A percentile compares a stretch with the other conserved stretches of the same genome.
Conservation (phyloP, 1,140 invertebrate genomes). For the Drosophila simulans region DNA sequence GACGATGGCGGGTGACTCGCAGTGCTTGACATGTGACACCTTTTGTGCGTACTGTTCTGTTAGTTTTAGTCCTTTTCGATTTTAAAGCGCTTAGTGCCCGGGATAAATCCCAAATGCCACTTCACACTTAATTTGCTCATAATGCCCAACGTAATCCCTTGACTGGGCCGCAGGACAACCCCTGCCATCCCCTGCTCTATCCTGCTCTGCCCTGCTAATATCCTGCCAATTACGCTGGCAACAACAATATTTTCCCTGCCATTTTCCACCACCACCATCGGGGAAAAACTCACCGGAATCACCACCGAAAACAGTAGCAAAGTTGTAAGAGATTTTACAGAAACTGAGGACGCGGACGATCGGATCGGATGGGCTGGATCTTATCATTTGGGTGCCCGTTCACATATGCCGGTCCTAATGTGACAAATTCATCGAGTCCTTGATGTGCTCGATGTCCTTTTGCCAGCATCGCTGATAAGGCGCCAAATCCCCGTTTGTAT, state of each 20-base stretch:
- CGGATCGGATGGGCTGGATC: slow-evolving; percentile 35
- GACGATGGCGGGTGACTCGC: slow-evolving; percentile 14
- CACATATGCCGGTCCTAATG: slow-evolving; percentile 72
- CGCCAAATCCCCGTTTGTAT: slow-evolving; percentile 33
- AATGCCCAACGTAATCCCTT: slow-evolving; percentile 75
- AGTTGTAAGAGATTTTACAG: slow-evolving; percentile 1
- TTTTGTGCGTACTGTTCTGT: slow-evolving; percentile 60
- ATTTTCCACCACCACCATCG: slow-evolving; percentile 14
- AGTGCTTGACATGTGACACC: slow-evolving; percentile 76
- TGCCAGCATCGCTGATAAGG: slow-evolving; percentile 75
- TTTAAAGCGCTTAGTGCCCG: slow-evolving; percentile 61
- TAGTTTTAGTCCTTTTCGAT: slow-evolving; percentile 33
- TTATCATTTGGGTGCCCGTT: slow-evolving; percentile 43
- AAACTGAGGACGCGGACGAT: neutral
- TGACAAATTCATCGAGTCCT: slow-evolving; percentile 76
- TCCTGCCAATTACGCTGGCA: slow-evolving; percentile 76
- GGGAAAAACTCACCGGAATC: neutral
- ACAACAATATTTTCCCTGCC: slow-evolving; percentile 59
- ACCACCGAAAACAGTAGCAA: slow-evolving; percentile 13
- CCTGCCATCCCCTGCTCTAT: slow-evolving; percentile 7
- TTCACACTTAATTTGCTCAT: slow-evolving; percentile 83
- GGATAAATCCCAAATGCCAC: slow-evolving; percentile 76
- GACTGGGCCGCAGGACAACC: slow-evolving; percentile 36
- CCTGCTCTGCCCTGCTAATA: slow-evolving; percentile 43
- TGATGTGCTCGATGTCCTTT: slow-evolving; percentile 57